Percentiles rank a stretch among this genome's conserved stretches.
Evolutionary conservation across 2,888 invertebrate species (phyloP).

Genomic region (Cosmorhoe ocellata): DNA sequence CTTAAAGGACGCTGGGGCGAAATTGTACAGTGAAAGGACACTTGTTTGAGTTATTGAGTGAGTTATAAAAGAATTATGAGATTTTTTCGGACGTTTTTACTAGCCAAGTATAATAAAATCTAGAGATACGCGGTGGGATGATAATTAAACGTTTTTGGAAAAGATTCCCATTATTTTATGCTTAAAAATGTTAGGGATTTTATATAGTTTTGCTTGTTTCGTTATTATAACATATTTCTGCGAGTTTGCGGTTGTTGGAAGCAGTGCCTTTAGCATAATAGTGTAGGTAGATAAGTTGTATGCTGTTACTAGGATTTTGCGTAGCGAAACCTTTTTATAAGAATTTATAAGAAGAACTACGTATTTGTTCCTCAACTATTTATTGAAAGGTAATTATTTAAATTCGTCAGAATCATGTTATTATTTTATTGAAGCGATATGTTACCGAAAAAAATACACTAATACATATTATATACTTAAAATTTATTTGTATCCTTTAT

Average conservation of each 20-base stretch:
- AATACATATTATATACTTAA: background rate
- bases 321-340: slow-evolving; percentile 5
- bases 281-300: slow-evolving; percentile 11
- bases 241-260: slow-evolving; percentile 16
- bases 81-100: background rate
- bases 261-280: slow-evolving; percentile 19
- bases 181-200: no score
- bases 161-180: background rate
- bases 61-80: background rate
- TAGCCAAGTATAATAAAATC: background rate
- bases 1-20: background rate
- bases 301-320: slow-evolving; percentile 1
- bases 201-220: no score
- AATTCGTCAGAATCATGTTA: slow-evolving; percentile 1
- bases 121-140: no score
- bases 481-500: slow-evolving; percentile 1
- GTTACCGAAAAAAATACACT: no score
- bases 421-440: background rate
- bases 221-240: no score
- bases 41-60: slow-evolving; percentile 11
- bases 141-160: background rate
- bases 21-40: slow-evolving; percentile 15
- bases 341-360: slow-evolving; percentile 2
- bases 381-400: background rate
- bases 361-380: background rate